Evolutionary conservation across 2,797 vertebrate genomes (phyloP).

Genomic region (Smutsia gigantea): DNA sequence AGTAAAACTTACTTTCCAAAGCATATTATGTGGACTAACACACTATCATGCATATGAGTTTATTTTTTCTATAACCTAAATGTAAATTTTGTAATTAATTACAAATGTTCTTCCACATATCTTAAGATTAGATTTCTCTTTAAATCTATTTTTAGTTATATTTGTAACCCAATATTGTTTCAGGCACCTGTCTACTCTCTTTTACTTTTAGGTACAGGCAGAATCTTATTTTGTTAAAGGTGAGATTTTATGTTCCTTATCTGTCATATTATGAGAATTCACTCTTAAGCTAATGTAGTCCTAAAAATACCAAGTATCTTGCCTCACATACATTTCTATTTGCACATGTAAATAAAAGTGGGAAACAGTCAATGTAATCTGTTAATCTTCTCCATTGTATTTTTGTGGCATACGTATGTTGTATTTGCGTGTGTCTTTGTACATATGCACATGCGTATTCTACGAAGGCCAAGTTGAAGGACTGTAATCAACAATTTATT

Average conservation of each 20-base stretch:
- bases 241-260: background rate
- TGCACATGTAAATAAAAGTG: background rate
- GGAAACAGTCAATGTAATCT: background rate
- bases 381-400: background rate
- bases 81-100: background rate
- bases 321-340: background rate
- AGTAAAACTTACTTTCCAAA: background rate
- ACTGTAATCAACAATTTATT: background rate
- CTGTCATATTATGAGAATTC: background rate
- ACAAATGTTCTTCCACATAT: background rate
- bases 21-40: background rate
- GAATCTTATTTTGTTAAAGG: background rate
- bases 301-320: background rate
- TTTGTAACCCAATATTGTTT: background rate
- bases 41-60: background rate
- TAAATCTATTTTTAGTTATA: background rate
- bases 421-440: background rate
- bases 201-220: background rate
- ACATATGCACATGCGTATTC: background rate
- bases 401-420: background rate
- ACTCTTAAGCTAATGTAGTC: background rate
- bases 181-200: background rate
- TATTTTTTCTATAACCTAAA: background rate
- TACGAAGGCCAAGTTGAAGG: background rate
- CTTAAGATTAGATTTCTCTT: background rate